A percentile compares a stretch with the other conserved stretches of the same genome.
Evolutionary conservation across 1,140 invertebrate species (phyloP).

Genomic region (Ceratina australensis): DNA sequence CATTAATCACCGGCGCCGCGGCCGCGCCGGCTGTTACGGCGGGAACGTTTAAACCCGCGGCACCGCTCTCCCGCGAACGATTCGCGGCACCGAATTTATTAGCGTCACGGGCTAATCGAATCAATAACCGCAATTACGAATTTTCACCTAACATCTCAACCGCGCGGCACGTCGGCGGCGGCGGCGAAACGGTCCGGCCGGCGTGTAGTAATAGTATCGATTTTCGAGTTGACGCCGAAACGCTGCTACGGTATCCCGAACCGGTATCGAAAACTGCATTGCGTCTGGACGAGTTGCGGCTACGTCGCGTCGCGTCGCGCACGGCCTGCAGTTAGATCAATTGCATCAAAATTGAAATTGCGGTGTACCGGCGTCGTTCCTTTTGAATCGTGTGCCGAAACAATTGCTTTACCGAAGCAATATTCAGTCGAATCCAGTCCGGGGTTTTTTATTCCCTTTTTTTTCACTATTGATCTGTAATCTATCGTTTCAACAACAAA

Average conservation of each 20-base stretch:
- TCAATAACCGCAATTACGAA: slow-evolving; percentile 35
- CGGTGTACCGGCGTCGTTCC: no score
- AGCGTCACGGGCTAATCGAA: slow-evolving; percentile 11
- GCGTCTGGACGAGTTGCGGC: slow-evolving; percentile 26
- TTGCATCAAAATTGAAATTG: background rate
- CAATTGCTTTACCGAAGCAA: no score
- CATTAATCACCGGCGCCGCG: slow-evolving; percentile 6
- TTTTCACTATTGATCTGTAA: no score
- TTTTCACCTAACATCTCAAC: slow-evolving; percentile 32
- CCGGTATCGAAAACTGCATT: slow-evolving; percentile 43
- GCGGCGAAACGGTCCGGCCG: background rate
- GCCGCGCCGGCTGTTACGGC: background rate
- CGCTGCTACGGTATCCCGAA: background rate
- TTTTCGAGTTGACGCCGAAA: slow-evolving; percentile 35
- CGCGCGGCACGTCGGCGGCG: background rate
- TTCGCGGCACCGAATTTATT: slow-evolving; percentile 27
- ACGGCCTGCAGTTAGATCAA: slow-evolving; percentile 8
- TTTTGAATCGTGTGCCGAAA: no score
- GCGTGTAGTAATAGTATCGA: slow-evolving; percentile 16
- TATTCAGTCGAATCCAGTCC: no score
- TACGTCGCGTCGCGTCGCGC: slow-evolving; percentile 23
- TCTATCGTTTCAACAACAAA: no score
- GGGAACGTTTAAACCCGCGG: background rate
- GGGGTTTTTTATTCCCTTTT: no score
- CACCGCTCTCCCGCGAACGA: background rate